Percentiles rank a stretch among this genome's conserved stretches.
phyloP scores from a whole-genome alignment of 2,888 invertebrate species.

The Mesopsocus fuscifrons region DNA sequence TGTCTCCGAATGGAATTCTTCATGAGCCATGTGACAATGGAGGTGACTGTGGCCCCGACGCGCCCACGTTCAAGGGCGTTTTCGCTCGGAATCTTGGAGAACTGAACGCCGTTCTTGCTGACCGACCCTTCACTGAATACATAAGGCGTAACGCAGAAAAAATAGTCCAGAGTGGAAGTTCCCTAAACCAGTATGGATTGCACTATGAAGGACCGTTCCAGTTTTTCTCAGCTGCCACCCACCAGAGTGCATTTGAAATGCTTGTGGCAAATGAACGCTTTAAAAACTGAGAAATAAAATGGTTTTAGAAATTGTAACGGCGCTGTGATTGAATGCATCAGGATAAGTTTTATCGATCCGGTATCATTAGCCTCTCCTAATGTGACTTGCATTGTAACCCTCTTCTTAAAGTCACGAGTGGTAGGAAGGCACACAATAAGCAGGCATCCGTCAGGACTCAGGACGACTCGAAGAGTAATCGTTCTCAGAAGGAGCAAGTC shows the following conservation, averaged over 20 bases:
- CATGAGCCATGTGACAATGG: constrained; percentile 1
- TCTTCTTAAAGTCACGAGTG: no score
- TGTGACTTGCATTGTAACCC: no score
- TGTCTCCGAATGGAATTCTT: background rate
- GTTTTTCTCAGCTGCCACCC: background rate
- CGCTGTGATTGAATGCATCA: no score
- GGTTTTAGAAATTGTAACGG: background rate
- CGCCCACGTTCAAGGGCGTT: constrained; percentile 2
- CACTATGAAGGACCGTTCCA: background rate
- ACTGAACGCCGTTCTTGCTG: background rate
- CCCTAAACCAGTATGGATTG: background rate
- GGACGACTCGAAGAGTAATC: no score
- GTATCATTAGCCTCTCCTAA: no score
- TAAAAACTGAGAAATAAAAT: background rate
- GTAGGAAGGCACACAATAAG: no score
- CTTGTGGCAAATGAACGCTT: background rate
- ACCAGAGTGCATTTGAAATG: background rate
- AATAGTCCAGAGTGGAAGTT: background rate
- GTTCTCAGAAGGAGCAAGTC: no score
- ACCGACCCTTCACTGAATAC: background rate
- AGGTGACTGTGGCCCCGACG: background rate
- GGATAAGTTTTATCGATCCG: no score
- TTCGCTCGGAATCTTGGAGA: background rate
- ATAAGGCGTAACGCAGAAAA: background rate
- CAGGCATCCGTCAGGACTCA: no score